These are phyloP conservation scores for Crenichthys baileyi DNA, from an alignment of 2,797 vertebrate species.

Conservation along the genomic window DNA sequence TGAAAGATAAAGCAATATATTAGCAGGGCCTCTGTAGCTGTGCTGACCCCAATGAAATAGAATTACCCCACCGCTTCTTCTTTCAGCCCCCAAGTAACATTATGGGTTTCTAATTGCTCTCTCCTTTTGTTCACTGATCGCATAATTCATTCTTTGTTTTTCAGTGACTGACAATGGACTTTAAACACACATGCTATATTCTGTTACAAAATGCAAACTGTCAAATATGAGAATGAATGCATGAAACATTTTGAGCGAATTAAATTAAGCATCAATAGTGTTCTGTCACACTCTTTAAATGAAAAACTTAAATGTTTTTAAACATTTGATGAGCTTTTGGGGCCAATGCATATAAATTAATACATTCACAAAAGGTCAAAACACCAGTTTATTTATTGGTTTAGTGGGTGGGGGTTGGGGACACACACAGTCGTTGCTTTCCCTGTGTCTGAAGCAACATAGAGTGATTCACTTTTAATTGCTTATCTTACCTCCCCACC, in stretches of 20 bases:
- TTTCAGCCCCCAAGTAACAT: conserved; percentile 70
- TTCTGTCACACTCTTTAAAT: background rate
- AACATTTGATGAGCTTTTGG: background rate
- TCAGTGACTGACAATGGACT: conserved; percentile 56
- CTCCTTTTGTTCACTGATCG: conserved; percentile 62
- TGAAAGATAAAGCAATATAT: conserved; percentile 87
- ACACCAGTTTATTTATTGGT: background rate
- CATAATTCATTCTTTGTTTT: conserved; percentile 66
- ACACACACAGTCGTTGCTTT: conserved; percentile 15
- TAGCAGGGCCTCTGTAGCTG: conserved; percentile 71
- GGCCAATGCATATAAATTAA: background rate
- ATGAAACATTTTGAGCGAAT: background rate
- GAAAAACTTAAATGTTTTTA: background rate
- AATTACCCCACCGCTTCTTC: conserved; percentile 78
- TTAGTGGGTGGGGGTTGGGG: background rate
- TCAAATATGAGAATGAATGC: conserved; percentile 2
- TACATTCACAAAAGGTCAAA: conserved; percentile 5
- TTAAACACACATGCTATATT: conserved; percentile 2
- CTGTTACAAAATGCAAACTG: background rate
- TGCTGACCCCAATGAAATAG: conserved; percentile 82
- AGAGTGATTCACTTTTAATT: conserved; percentile 68
- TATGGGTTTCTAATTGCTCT: conserved; percentile 73
- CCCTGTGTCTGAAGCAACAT: conserved; percentile 32
- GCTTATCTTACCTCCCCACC: conserved; percentile 71
- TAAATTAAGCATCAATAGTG: background rate